Evolutionary conservation across 2,797 vertebrate species (phyloP).

Genomic region (Mycteria americana): DNA sequence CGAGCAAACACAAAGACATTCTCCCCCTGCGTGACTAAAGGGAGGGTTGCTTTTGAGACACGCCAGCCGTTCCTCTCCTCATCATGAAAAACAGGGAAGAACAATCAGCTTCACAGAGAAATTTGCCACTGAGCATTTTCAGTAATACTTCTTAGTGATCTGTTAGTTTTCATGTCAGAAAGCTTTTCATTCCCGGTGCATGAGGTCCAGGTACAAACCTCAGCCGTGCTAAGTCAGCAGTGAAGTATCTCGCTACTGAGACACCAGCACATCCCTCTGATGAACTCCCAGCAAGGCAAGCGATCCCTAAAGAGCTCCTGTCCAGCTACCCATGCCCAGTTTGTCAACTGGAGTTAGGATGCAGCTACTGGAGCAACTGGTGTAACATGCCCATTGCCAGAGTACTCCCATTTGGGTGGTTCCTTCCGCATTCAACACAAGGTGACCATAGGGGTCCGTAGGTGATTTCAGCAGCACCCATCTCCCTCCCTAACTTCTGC

Average conservation of each 20-base stretch:
- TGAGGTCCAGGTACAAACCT: not conserved
- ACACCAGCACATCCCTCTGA: not conserved
- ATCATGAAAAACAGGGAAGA: conserved; percentile 50
- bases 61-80: conserved; percentile 1
- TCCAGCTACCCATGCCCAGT: not conserved
- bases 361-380: not conserved
- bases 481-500: not conserved
- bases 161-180: conserved; percentile 26
- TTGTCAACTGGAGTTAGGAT: not conserved
- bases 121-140: conserved; percentile 36
- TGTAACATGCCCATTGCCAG: not conserved
- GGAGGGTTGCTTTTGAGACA: conserved; percentile 43
- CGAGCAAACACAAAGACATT: not conserved
- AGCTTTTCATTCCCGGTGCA: conserved; percentile 1
- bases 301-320: not conserved
- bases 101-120: conserved; percentile 43
- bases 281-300: not conserved
- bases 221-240: not conserved
- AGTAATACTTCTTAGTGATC: conserved; percentile 18
- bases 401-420: not conserved
- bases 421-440: not conserved
- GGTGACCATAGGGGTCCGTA: not conserved
- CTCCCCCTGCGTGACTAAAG: conserved; percentile 21
- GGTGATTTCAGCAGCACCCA: not conserved
- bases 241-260: not conserved